These are phyloP conservation scores for Apostichopus leukothele DNA, from an alignment of 53 echinoderm and acorn worm species.

Conservation along the genomic window DNA sequence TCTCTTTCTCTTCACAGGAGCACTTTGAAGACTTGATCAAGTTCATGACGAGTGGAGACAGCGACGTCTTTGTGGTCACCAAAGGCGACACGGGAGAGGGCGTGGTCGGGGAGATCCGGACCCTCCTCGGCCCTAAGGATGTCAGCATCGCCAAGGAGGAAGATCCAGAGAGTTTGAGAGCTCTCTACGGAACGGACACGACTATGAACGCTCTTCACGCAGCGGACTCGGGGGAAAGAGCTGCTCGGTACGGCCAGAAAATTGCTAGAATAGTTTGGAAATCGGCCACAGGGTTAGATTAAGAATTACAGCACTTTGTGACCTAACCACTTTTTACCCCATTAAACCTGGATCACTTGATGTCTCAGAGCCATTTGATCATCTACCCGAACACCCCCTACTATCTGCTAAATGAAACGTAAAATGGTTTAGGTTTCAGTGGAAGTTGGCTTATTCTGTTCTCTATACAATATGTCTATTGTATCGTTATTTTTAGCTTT, in stretches of 20 bases:
- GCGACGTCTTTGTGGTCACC: conserved; percentile 84
- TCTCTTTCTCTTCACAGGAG: conserved; percentile 47
- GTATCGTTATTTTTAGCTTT: neutral
- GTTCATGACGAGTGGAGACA: conserved; percentile 96
- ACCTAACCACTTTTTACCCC: too few species aligned
- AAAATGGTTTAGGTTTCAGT: too few species aligned
- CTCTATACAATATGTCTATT: neutral
- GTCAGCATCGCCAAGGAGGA: conserved; percentile 87
- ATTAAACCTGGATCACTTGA: too few species aligned
- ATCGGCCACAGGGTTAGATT: neutral
- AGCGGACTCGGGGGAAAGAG: conserved; percentile 90
- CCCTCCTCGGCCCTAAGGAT: conserved; percentile 88
- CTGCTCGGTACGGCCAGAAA: conserved; percentile 74
- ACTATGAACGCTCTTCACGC: conserved; percentile 98
- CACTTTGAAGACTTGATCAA: conserved; percentile 88
- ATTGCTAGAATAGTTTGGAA: neutral
- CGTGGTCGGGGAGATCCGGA: conserved; percentile 81
- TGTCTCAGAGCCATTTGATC: too few species aligned
- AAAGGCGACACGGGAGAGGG: conserved; percentile 97
- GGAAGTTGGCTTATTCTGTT: neutral
- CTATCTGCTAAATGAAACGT: too few species aligned
- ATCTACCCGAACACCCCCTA: too few species aligned
- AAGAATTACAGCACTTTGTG: neutral
- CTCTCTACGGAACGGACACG: conserved; percentile 91
- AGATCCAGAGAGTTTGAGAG: conserved; percentile 93